Conservation (phyloP, 2,797 vertebrate species). For the Sebastes steindachneri region DNA sequence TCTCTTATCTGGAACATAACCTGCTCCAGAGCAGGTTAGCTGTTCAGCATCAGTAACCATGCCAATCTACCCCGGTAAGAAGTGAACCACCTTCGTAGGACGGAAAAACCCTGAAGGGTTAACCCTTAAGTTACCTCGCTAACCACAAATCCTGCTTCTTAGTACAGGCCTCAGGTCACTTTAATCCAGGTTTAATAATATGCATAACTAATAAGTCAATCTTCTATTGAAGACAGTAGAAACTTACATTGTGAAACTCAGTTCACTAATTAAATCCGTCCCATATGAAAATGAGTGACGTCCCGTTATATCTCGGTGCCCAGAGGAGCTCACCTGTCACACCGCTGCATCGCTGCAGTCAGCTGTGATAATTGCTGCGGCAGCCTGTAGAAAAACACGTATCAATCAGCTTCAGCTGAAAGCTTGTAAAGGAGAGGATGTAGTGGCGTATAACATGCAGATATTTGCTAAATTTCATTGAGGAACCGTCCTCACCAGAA, state of each 20-base stretch:
- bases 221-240: background rate
- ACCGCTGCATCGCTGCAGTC: background rate
- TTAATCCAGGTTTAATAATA: no score
- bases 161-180: no score
- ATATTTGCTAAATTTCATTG: background rate
- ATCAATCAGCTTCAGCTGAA: background rate
- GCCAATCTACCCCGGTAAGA: rapidly evolving
- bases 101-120: no score
- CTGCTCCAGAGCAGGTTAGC: no score
- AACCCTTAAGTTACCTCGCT: no score
- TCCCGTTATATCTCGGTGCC: background rate
- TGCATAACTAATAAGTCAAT: no score
- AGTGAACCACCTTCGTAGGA: no score
- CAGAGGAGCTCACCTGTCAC: background rate
- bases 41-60: no score
- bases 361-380: background rate
- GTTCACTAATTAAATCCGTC: background rate
- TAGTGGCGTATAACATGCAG: background rate
- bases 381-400: background rate
- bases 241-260: background rate
- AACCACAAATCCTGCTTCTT: no score
- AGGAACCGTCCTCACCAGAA: background rate
- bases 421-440: background rate
- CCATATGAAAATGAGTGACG: background rate
- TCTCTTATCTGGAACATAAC: no score